A percentile compares a stretch with the other conserved stretches of the same genome.
Conservation (phyloP, 2,888 invertebrate genomes). For the Phanerotoma sp. region DNA sequence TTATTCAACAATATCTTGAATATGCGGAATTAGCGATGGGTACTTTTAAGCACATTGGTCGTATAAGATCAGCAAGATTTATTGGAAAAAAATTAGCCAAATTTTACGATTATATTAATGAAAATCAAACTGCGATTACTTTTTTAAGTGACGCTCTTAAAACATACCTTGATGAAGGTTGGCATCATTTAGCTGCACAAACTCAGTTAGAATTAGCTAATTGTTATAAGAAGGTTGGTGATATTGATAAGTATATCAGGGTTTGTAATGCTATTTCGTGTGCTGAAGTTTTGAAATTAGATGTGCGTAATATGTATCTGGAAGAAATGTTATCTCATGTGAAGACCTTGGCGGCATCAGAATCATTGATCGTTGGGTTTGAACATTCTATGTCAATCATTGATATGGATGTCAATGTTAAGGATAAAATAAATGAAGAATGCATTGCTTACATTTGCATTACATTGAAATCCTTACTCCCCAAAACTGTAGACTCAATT, state of each 20-base stretch:
- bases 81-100: conserved; percentile 88
- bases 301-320: conserved; percentile 75
- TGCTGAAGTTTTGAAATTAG: conserved; percentile 71
- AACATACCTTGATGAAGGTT: conserved; percentile 85
- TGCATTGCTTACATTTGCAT: conserved; percentile 34
- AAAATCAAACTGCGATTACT: conserved; percentile 85
- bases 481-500: conserved; percentile 68
- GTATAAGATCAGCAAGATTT: conserved; percentile 77
- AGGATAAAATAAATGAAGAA: conserved; percentile 64
- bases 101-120: conserved; percentile 84
- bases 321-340: conserved; percentile 78
- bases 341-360: conserved; percentile 59
- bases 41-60: conserved; percentile 89
- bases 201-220: conserved; percentile 81
- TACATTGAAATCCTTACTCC: conserved; percentile 64
- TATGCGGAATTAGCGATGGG: conserved; percentile 93
- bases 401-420: conserved; percentile 61
- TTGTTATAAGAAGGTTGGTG: conserved; percentile 80
- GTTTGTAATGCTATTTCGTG: conserved; percentile 80
- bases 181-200: conserved; percentile 80
- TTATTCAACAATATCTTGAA: conserved; percentile 89
- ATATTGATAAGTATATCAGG: conserved; percentile 74
- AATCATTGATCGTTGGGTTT: conserved; percentile 61
- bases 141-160: conserved; percentile 85
- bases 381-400: conserved; percentile 63